phyloP scores from a whole-genome alignment of 2,113 vertebrate species.

The Anguilla rostrata region DNA sequence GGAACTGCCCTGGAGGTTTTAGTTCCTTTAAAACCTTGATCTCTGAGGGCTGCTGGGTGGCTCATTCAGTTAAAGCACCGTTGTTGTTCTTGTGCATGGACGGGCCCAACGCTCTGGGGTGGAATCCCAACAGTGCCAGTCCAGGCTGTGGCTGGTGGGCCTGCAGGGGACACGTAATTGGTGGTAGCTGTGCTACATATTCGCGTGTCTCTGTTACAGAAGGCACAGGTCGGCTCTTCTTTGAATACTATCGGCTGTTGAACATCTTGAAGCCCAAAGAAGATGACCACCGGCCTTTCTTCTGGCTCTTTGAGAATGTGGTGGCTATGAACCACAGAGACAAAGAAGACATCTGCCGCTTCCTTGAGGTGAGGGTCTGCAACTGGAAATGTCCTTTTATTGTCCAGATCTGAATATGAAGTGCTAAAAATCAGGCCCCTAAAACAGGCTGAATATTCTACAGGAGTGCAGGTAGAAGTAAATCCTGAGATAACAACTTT shows the following conservation, averaged over 20 bases:
- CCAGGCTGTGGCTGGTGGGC: too few relatives aligned
- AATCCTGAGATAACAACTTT: neutral
- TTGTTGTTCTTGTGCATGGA: too few relatives aligned
- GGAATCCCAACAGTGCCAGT: too few relatives aligned
- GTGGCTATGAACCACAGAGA: conserved; percentile 88
- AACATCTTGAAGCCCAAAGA: conserved; percentile 83
- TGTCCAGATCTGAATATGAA: neutral
- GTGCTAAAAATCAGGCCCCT: neutral
- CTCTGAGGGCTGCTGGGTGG: too few relatives aligned
- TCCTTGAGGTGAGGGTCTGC: conserved; percentile 79
- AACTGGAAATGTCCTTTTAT: neutral
- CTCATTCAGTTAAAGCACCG: too few relatives aligned
- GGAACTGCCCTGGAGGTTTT: neutral
- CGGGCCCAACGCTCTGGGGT: too few relatives aligned
- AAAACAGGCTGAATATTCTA: neutral
- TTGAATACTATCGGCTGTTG: conserved; percentile 91
- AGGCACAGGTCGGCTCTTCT: conserved; percentile 90
- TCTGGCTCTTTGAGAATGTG: conserved; percentile 96
- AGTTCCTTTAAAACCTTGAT: neutral
- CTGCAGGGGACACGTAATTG: too few relatives aligned
- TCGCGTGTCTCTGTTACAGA: conserved; percentile 63
- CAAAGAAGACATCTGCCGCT: conserved; percentile 89
- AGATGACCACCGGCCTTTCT: conserved; percentile 86
- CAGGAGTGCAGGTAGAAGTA: neutral
- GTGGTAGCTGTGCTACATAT: neutral